Evolutionary conservation across 1,140 invertebrate genomes (phyloP).

Genomic region (Camponotus floridanus): DNA sequence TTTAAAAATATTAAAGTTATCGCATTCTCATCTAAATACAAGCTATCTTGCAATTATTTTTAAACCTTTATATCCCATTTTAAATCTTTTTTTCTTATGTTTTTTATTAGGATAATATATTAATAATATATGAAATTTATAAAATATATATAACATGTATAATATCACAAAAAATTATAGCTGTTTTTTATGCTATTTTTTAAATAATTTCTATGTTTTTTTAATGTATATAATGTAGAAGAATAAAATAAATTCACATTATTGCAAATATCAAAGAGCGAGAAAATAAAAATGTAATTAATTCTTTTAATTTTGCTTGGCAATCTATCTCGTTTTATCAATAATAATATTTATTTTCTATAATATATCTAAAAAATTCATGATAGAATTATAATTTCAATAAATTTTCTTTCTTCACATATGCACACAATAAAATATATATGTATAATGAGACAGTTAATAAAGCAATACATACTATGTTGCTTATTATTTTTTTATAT

Average conservation of each 20-base stretch:
- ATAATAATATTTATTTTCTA: conserved; percentile 58
- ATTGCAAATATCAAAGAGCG: conserved; percentile 41
- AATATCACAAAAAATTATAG: not conserved
- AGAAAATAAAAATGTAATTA: conserved; percentile 65
- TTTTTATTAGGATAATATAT: conserved; percentile 1
- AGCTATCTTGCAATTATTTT: not conserved
- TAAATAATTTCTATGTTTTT: too few species aligned
- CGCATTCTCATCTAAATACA: not conserved
- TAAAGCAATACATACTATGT: conserved; percentile 7
- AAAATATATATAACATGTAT: not conserved
- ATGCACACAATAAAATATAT: not conserved
- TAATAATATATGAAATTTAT: not conserved
- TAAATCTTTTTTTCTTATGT: not conserved
- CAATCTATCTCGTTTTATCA: conserved; percentile 39
- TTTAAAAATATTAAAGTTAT: conserved; percentile 11
- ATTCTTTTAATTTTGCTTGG: conserved; percentile 72
- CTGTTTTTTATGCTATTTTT: not conserved
- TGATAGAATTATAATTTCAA: not conserved
- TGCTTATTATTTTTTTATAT: conserved; percentile 49
- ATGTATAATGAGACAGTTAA: not conserved
- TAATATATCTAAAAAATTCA: not conserved
- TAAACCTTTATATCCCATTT: not conserved
- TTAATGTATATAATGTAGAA: not conserved
- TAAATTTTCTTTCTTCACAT: not conserved
- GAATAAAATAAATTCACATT: conserved; percentile 27